Evolutionary conservation across 2,888 invertebrate genomes (phyloP).

Genomic region (Ceraclea dissimilis): DNA sequence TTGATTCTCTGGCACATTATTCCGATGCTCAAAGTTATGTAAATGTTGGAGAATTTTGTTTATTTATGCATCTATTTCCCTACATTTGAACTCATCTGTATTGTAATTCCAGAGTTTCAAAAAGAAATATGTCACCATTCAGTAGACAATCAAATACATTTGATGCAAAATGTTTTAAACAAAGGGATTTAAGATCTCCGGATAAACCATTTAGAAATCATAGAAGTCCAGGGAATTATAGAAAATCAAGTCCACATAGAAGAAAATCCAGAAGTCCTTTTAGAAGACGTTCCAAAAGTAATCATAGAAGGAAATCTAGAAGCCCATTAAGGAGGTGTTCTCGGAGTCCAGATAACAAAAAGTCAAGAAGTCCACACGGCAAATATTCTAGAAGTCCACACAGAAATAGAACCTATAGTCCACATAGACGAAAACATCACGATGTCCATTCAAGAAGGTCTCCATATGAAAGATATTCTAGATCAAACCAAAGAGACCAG

Average conservation of each 20-base stretch:
- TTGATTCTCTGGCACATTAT: too few species aligned
- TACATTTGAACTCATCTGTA: too few species aligned
- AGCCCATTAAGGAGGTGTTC: background rate
- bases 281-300: background rate
- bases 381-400: background rate
- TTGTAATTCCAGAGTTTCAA: background rate
- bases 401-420: too few species aligned
- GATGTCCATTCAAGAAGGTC: background rate
- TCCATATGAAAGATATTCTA: background rate
- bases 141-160: background rate
- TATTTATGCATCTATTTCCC: too few species aligned
- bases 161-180: background rate
- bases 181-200: background rate
- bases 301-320: background rate
- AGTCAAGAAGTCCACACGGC: background rate
- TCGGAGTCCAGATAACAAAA: background rate
- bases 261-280: constrained; percentile 6
- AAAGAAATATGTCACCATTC: background rate
- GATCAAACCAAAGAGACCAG: background rate
- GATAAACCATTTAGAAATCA: background rate
- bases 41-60: too few species aligned
- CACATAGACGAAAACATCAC: too few species aligned
- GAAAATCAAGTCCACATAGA: constrained; percentile 1
- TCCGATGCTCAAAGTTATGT: too few species aligned
- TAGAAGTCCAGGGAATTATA: background rate